Evolutionary conservation across 2,797 vertebrate genomes (phyloP).

Genomic region (Eospalax fontanierii): DNA sequence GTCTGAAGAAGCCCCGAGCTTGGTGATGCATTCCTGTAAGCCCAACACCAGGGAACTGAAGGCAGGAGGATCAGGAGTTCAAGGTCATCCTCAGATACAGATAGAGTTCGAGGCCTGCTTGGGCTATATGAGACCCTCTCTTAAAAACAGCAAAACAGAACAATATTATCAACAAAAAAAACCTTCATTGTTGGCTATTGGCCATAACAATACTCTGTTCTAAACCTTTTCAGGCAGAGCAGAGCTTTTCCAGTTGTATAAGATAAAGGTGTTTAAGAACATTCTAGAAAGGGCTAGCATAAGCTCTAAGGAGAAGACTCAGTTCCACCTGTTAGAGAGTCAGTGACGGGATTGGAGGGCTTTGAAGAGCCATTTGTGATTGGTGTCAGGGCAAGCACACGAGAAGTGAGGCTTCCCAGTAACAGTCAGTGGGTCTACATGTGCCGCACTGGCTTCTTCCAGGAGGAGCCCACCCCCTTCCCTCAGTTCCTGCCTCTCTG

Average conservation of each 20-base stretch:
- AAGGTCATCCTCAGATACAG: background rate
- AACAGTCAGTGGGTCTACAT: background rate
- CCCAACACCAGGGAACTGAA: background rate
- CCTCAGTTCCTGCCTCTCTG: background rate
- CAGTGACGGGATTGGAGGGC: background rate
- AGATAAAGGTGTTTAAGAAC: slow-evolving; percentile 39
- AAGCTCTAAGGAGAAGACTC: background rate
- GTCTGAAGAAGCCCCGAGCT: background rate
- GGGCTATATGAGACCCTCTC: background rate
- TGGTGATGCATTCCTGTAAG: background rate
- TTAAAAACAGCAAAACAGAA: background rate
- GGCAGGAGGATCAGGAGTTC: background rate
- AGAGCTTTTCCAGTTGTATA: slow-evolving; percentile 12
- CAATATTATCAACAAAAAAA: background rate
- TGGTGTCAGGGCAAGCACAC: background rate
- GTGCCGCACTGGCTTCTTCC: background rate
- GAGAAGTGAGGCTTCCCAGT: background rate
- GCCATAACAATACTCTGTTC: background rate
- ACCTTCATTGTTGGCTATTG: background rate
- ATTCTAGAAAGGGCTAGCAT: slow-evolving; percentile 35
- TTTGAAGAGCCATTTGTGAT: background rate
- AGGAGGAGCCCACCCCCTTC: background rate
- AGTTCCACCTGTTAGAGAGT: background rate
- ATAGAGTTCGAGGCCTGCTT: rapidly evolving
- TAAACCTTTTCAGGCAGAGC: slow-evolving; percentile 14